Conservation (phyloP, 2,888 invertebrate species). For the Caenorhabditis sp. region DNA sequence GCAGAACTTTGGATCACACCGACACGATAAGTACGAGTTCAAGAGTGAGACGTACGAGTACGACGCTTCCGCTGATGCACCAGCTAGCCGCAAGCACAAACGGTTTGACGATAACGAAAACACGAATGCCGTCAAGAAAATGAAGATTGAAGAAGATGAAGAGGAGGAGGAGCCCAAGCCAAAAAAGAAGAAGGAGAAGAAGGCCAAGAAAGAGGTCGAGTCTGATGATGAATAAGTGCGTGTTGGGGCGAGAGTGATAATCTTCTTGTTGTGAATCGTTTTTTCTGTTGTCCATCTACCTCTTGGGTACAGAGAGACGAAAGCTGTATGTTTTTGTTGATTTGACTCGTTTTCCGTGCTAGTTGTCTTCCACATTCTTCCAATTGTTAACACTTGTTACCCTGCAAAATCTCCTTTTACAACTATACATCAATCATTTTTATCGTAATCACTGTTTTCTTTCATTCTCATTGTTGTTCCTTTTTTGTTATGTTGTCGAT, state of each 20-base stretch:
- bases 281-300: slow-evolving; percentile 4
- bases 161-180: slow-evolving; percentile 49
- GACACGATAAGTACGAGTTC: slow-evolving; percentile 94
- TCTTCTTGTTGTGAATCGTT: slow-evolving; percentile 58
- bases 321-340: slow-evolving; percentile 62
- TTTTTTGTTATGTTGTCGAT: slow-evolving; percentile 53
- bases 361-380: slow-evolving; percentile 10
- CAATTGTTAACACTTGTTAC: slow-evolving; percentile 31
- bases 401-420: slow-evolving; percentile 11
- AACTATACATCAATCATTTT: slow-evolving; percentile 24
- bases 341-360: slow-evolving; percentile 60
- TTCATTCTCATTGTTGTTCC: slow-evolving; percentile 43
- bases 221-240: slow-evolving; percentile 57
- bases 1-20: slow-evolving; percentile 88
- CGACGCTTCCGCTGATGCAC: slow-evolving; percentile 75
- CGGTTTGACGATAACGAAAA: slow-evolving; percentile 61
- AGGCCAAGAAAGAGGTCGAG: slow-evolving; percentile 55
- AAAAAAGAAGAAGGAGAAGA: slow-evolving; percentile 68
- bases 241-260: slow-evolving; percentile 59
- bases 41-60: slow-evolving; percentile 85
- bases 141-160: slow-evolving; percentile 68
- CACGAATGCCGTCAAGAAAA: slow-evolving; percentile 67
- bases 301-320: slow-evolving; percentile 3
- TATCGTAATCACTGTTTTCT: slow-evolving; percentile 42
- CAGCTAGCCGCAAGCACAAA: slow-evolving; percentile 68